Evolutionary conservation across 2,797 vertebrate species (phyloP), one percentile per base, ranked within the genome.

Genomic region (Erethizon dorsatum): DNA sequence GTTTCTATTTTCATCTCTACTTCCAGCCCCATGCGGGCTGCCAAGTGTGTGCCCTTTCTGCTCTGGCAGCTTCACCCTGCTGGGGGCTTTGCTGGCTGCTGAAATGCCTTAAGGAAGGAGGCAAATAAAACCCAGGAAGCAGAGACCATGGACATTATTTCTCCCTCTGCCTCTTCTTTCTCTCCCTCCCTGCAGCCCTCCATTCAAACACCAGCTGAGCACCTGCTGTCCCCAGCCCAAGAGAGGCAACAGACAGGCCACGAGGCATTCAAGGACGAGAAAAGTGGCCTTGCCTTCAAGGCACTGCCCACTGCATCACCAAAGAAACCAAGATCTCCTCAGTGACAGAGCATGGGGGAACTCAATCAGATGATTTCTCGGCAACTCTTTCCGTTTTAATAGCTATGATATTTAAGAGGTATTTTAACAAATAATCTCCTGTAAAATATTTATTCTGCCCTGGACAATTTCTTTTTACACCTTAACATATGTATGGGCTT

Each of bases 21-120:
- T 96, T 95, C 69, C 69, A 52, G 92, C 28, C 54, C 83, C 45
- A 26, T 50, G 26, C 11, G 57, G 67, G 59, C 61, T 96, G 96
- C 86, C 95, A 96, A 92, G 61, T 79, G 83, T 31, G 65, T 83
- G 67, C 69, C 94, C 96, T 98, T 97, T 95, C 94, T 95, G 52
- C 11, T 15, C 78, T 71, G 92, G 73, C 52, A 57, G 22, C 52
- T 14, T 56, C 54, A 83, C 61, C 45, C 92, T 79, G 96, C 56
- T 85, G 26, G 31, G 15, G 63, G 71, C 92, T 86, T 95, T 71
- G 37, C 37, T 82, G 79, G 83, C 78, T 88, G 85, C 88, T 87
- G 69, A 63, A 88, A 50, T 11, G 37, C 37, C 79, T 94, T 61
- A 88, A 75, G 63, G 18, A 87, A 80, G 18, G 22, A 80, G 75